These are phyloP conservation scores for Meriones psammophilus DNA, from an alignment of 2,797 vertebrate genomes.

Conservation along the genomic window DNA sequence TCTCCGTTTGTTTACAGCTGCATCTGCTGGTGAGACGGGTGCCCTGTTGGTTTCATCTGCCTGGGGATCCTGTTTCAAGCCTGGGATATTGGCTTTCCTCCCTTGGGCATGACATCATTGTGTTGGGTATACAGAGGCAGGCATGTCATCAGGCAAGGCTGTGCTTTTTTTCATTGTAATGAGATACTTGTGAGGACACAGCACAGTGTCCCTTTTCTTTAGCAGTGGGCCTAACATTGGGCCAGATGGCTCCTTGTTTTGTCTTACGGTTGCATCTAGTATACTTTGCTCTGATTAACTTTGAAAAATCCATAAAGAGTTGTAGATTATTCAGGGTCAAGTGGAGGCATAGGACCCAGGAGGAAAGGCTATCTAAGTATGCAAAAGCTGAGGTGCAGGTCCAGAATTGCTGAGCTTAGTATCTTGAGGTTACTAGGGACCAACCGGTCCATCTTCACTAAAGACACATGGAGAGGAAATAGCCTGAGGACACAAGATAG, in stretches of 20 bases:
- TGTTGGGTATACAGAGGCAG: not conserved
- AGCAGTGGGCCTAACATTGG: not conserved
- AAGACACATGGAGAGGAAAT: not conserved
- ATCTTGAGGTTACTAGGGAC: not conserved
- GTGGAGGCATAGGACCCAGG: not conserved
- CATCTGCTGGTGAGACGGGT: not conserved
- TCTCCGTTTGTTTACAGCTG: conserved; percentile 16
- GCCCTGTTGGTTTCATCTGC: not conserved
- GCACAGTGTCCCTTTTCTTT: not conserved
- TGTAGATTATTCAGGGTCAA: not conserved
- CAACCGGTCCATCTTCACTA: not conserved
- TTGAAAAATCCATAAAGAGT: not conserved
- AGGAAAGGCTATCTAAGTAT: not conserved
- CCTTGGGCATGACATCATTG: conserved; percentile 1
- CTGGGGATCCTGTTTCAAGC: not conserved
- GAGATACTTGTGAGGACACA: not conserved
- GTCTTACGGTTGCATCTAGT: rapidly evolving
- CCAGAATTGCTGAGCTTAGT: not conserved
- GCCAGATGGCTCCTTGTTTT: not conserved
- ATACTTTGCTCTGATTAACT: not conserved
- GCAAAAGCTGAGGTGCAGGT: not conserved
- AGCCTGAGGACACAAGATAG: not conserved
- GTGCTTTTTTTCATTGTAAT: not conserved
- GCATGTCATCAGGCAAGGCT: not conserved
- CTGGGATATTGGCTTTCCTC: not conserved